These are phyloP conservation scores for Pseudocheirus occidentalis DNA, from an alignment of 2,797 vertebrate genomes.

Conservation along the genomic window DNA sequence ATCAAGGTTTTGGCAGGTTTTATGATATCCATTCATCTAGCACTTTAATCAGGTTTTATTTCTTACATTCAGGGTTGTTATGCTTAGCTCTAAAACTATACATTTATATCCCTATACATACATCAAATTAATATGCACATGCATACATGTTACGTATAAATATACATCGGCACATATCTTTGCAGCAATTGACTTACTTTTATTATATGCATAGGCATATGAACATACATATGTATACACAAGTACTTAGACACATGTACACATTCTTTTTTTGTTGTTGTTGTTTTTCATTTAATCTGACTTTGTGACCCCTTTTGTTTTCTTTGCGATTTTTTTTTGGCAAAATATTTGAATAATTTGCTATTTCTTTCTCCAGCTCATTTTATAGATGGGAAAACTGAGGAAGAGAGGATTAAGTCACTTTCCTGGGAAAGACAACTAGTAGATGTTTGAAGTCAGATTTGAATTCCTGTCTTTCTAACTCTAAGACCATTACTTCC, in stretches of 20 bases:
- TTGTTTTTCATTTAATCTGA: not conserved
- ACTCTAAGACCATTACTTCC: fast-evolving
- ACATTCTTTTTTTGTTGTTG: not conserved
- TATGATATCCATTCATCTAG: conserved; percentile 86
- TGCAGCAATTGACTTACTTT: too few relatives aligned
- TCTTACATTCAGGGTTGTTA: conserved; percentile 50
- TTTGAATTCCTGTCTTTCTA: not conserved
- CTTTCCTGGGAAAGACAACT: not conserved
- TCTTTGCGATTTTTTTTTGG: too few relatives aligned
- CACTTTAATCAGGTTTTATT: conserved; percentile 72
- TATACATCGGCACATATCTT: not conserved
- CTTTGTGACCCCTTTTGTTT: not conserved
- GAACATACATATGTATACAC: not conserved
- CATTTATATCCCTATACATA: not conserved
- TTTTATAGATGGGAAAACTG: not conserved
- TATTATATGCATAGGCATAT: not conserved
- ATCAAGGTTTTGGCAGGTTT: conserved; percentile 83
- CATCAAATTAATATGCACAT: not conserved
- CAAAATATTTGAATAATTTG: not conserved
- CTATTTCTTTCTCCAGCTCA: not conserved
- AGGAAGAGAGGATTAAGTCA: not conserved
- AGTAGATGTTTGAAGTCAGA: not conserved
- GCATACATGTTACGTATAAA: not conserved
- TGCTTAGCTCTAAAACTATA: conserved; percentile 48
- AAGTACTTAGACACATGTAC: not conserved